Conservation (phyloP, 2,113 vertebrate genomes). For the Scortum barcoo region DNA sequence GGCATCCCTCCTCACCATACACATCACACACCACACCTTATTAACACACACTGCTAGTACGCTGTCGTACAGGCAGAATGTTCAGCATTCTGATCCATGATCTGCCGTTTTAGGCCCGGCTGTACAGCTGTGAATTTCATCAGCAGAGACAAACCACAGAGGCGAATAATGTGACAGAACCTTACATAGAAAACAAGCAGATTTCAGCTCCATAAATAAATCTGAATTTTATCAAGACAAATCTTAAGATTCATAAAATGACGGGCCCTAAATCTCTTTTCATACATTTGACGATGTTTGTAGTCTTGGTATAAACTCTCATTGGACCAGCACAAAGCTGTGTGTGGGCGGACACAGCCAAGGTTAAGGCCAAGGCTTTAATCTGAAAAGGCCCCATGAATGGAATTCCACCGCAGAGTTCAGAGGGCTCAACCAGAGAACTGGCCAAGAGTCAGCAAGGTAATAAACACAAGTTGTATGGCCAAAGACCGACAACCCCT, state of each 20-base stretch:
- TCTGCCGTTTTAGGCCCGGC: background rate
- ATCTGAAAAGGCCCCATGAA: conserved; percentile 47
- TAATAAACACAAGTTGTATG: conserved; percentile 20
- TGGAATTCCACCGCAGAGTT: conserved; percentile 35
- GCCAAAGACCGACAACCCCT: background rate
- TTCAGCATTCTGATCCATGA: conserved; percentile 13
- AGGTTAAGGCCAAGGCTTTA: conserved; percentile 3
- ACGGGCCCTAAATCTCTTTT: background rate
- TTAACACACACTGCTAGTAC: conserved; percentile 12
- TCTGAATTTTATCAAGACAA: background rate
- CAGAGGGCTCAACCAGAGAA: conserved; percentile 15
- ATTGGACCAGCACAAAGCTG: background rate
- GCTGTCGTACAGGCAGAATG: conserved; percentile 16
- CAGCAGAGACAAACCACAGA: background rate
- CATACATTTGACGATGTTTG: background rate
- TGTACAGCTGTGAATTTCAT: background rate
- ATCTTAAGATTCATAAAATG: background rate
- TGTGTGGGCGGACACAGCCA: background rate
- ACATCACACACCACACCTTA: conserved; percentile 12
- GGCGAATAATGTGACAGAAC: background rate
- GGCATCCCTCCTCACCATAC: background rate
- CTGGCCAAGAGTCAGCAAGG: conserved; percentile 21
- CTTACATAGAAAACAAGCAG: background rate
- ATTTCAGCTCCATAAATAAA: background rate
- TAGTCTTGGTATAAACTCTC: background rate